Base-by-base conservation (phyloP, 2,888 invertebrate genomes). In the Diogma glabrata region DNA sequence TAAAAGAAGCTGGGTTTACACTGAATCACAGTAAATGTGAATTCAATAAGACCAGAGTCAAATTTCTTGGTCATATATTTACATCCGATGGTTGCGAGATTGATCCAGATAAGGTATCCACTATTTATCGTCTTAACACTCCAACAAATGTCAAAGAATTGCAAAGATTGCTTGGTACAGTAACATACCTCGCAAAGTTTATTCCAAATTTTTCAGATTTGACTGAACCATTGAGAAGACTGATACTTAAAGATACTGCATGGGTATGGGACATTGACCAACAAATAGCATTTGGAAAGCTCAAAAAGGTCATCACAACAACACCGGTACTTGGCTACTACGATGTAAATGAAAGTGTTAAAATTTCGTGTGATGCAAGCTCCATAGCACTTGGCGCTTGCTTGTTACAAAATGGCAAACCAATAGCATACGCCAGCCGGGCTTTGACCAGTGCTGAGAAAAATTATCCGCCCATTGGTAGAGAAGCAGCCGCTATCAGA, bases 321-420 rank as follows among this genome's bases (percentile, higher is more conserved):
- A n/a, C n/a, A n/a, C n/a, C n/a, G n/a, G n/a, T n/a, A n/a, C n/a
- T n/a, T n/a, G n/a, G n/a, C n/a, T n/a, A n/a, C 19, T 38, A 38
- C 19, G 38, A 14, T 19, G 38, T 14, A 38, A 38, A 38, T 38
- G 3, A 38, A 14, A 38, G 38, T 19, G 38, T 38, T 38, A 38
- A 38, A 38, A 38, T 38, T 38, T 38, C 38, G 17, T 38, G 38
- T 6, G 16, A 38, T 38, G 38, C 16, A 38, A 38, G 38, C 9
- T 38, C 38, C 10, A 19, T 38, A 38, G 16, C 38, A 7, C 38
- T 38, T 38, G 38, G 38, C 16, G 9, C 33, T 33, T 33, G 33
- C 14, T 16, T 33, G 12, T 4, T 33, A 12, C 33, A 7, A 33
- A 33, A 10, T 33, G 5, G 12, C 12, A 33, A 33, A 10, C 33